Base-by-base conservation (phyloP, 2,113 vertebrate species). In the Solenodon paradoxus region DNA sequence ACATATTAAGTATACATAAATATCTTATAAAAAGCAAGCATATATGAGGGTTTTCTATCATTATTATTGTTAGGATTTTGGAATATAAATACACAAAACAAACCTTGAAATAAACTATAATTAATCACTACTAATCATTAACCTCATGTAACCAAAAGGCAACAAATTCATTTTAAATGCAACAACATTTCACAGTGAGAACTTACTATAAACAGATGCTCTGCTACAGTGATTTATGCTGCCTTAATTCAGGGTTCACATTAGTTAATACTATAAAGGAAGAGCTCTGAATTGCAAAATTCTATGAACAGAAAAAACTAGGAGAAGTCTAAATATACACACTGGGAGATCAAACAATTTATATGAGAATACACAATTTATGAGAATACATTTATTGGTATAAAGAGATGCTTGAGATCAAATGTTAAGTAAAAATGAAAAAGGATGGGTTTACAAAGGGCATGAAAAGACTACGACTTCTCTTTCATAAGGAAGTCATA, bases 101-200 rank as follows among this genome's bases (percentile, higher is more conserved):
- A 64, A n/a, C n/a, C n/a, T 45, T 92, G 30, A 96, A 94, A 91
- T 74, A 85, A 59, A 45, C 30, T 71, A 55, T 49, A 7, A 0
- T 82, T 82, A 97, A 95, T 30, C 93, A 82, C 28, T 55, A 79
- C n/a, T 63, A 84, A 64, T 64, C 81, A 71, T 57, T 83, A 61
- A 88, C 24, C 24, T 79, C 22, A 2, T 1, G 61, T 69, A 90
- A 40, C 26, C 77, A 20, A 66, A 96, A 57, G 22, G 84, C 47
- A 87, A 93, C 55, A 61, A 90, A 83, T 85, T 89, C 6, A 83
- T 75, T 81, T n/a, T n/a, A n/a, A n/a, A n/a, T n/a, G n/a, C n/a
- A n/a, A n/a, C 11, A 77, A 55, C 20, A 66, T 47, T 77, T 59
- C 0, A 66, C n/a, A 87, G 49, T 59, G 22, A 59, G 57, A 68